Base-by-base conservation (phyloP, 1,140 invertebrate species). In the Orius insidiosus region DNA sequence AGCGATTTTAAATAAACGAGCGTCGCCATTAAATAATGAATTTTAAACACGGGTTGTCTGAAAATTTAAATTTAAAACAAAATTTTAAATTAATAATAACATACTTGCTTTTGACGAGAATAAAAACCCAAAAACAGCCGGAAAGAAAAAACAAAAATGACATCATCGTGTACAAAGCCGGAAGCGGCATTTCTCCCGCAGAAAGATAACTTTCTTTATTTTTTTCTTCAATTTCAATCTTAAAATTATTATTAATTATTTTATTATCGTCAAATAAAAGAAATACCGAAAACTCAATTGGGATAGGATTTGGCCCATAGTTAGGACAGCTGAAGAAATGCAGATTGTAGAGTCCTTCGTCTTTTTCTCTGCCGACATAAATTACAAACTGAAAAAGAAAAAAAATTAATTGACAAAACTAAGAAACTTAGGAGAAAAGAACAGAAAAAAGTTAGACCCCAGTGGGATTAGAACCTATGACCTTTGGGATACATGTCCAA, bases 101-200 rank as follows among this genome's bases (percentile, higher is more conserved):
- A 64, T 61, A 83, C 80, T 72, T 80, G 69, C 85, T 89, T 52
- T 78, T 85, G 45, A 76, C 75, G 0, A 98, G 60, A 15, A 95
- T 78, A 55, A 83, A 85, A 3, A 90, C 76, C 94, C 95, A 98
- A 50, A 95, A 78, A 40, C 80, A 74, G 1, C 85, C 88, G 7
- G 85, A 80, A 3, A 93, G 58, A 47, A 93, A 83, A 64, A 94
- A 98, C 13, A 95, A 60, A 5, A 94, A 60, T 2, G 87, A 80
- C 78, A 95, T 85, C 66, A 83, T 78, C 51, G 89, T 85, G 60
- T 94, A 98, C 1, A 98, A 60, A 8, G 78, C 75, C 1, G 94
- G 94, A 36, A 97, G 66, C 0, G 92, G 92, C 74, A 97, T 93
- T 65, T 97, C 88, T 1, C 92, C 93, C 6, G 93, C 93, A n/a